Evolutionary conservation across 2,888 invertebrate species (phyloP).

Genomic region (Cephus pygmeus): DNA sequence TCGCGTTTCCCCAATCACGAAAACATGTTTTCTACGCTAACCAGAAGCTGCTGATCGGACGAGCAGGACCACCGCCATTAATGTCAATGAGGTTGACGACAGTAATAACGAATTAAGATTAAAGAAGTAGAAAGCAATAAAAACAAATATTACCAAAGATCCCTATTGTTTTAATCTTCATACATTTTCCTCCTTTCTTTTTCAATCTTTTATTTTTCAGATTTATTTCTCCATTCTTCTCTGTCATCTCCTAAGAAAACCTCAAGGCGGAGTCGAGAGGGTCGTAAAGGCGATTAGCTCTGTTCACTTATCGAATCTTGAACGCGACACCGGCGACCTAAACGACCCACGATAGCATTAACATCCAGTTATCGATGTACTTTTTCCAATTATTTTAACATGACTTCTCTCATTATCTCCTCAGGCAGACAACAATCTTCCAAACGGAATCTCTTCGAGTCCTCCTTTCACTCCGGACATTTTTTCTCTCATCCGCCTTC

Average conservation of each 20-base stretch:
- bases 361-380: constrained; percentile 34
- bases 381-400: constrained; percentile 23
- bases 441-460: background rate
- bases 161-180: background rate
- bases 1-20: constrained; percentile 13
- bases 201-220: background rate
- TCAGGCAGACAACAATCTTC: constrained; percentile 12
- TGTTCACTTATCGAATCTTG: constrained; percentile 30
- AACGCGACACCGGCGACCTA: constrained; percentile 37
- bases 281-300: constrained; percentile 2
- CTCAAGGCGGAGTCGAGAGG: background rate
- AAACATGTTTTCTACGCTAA: constrained; percentile 38
- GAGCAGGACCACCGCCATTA: constrained; percentile 12
- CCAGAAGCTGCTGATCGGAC: background rate
- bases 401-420: constrained; percentile 3
- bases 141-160: background rate
- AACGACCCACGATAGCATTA: constrained; percentile 40
- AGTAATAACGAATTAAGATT: constrained; percentile 5
- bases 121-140: constrained; percentile 7
- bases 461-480: background rate
- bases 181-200: background rate
- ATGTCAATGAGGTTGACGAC: constrained; percentile 11
- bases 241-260: background rate
- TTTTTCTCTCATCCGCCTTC: background rate
- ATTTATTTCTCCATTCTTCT: background rate